Percentiles rank a stretch among this genome's conserved stretches.
These are phyloP conservation scores for Vesta saturnalis DNA, from an alignment of 2,888 invertebrate genomes.

Conservation along the genomic window DNA sequence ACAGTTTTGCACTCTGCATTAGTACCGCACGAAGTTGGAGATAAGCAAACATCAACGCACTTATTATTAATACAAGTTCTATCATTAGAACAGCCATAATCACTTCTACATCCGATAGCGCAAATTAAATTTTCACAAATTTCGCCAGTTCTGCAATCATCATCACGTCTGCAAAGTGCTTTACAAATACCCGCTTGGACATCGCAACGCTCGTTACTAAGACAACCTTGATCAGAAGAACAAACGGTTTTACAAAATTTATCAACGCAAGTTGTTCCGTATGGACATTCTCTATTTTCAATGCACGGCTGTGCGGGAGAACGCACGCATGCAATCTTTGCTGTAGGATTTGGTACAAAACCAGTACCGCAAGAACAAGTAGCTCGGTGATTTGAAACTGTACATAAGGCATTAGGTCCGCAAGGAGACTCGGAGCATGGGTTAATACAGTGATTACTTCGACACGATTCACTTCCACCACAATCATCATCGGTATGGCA, in stretches of 20 bases:
- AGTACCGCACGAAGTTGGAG: constrained; percentile 83
- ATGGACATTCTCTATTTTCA: constrained; percentile 79
- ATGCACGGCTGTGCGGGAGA: constrained; percentile 79
- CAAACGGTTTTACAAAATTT: constrained; percentile 82
- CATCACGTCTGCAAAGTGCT: constrained; percentile 83
- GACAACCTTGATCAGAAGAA: constrained; percentile 77
- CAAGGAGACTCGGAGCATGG: constrained; percentile 82
- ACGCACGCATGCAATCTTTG: constrained; percentile 88
- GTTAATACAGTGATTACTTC: constrained; percentile 81
- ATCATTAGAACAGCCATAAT: constrained; percentile 78
- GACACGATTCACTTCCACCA: constrained; percentile 83
- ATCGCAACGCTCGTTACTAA: constrained; percentile 84
- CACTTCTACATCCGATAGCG: constrained; percentile 81
- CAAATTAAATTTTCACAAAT: constrained; percentile 86
- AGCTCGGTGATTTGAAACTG: constrained; percentile 82
- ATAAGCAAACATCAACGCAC: constrained; percentile 79
- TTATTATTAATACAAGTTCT: constrained; percentile 81
- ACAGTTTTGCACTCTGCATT: constrained; percentile 79
- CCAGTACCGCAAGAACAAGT: constrained; percentile 81
- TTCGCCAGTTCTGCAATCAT: constrained; percentile 88
- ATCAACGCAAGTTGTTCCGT: constrained; percentile 78
- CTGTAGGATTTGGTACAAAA: constrained; percentile 87
- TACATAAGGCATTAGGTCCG: constrained; percentile 85
- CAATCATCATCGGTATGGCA: constrained; percentile 90
- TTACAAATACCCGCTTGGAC: constrained; percentile 78